Evolutionary conservation across 2,113 vertebrate genomes (phyloP), one percentile per base, ranked within the genome.

Genomic region (Protobothrops mucrosquamatus): DNA sequence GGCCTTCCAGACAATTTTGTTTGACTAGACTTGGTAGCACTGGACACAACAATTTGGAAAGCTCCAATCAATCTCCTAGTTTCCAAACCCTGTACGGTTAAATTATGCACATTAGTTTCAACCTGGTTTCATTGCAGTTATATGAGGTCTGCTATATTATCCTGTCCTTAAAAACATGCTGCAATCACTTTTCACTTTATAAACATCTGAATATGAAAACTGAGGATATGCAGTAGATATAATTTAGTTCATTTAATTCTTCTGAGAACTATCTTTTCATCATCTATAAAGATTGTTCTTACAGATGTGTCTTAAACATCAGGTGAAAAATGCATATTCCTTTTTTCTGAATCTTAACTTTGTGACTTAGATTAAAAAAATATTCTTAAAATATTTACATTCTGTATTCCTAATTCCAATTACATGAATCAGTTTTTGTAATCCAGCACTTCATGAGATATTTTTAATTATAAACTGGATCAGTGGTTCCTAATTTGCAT

Each of bases 31-130:
- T 91, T 94, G 94, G 96, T 96, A 96, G 97, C 98, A 98, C 98
- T 98, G 98, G 98, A 98, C 98, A 96, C 96, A 96, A 97, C 98
- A 98, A 98, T 96, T 97, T 96, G 96, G 94, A 96, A 91, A 97
- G 94, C 95, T 96, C 96, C 95, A 95, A 57, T 85, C 93, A 95
- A 88, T 24, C 97, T 94, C 95, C 89, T 20, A 95, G 96, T 98
- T 98, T 98, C 98, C 98, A 98, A 98, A 98, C 97, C 96, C 95
- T 96, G 93, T 92, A 93, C 64, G 88, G 95, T 94, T 97, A 96
- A 97, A 96, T 96, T 97, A 96, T 92, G 95, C 93, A 6, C 2
- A 93, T 94, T 94, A 94, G 92, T 96, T 96, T 97, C 97, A 91
- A 95, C 91, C 93, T 86, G 89, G 89, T 95, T 95, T 92, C 23